Conservation (phyloP, 1,140 invertebrate genomes). For the Zaprionus gabonicus region DNA sequence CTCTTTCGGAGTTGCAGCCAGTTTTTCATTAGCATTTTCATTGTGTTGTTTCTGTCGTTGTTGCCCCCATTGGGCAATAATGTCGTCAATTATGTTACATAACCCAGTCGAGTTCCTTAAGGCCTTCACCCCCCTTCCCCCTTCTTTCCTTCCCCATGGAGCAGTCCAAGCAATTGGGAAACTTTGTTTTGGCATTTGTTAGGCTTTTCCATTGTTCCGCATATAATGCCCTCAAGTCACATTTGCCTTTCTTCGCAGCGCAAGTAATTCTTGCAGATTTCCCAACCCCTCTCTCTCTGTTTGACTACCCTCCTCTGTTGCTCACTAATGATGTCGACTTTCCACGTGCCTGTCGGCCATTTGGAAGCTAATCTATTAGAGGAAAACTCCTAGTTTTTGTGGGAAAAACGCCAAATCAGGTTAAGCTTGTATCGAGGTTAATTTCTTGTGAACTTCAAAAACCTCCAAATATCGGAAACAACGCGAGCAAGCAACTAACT, state of each 20-base stretch:
- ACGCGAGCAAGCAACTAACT: neutral
- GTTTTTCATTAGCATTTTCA: slow-evolving; percentile 69
- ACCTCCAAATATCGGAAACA: slow-evolving; percentile 13
- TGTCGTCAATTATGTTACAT: slow-evolving; percentile 76
- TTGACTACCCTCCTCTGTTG: neutral
- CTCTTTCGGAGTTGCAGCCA: slow-evolving; percentile 32
- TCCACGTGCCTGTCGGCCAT: slow-evolving; percentile 52
- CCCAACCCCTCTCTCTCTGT: neutral
- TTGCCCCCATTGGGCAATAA: slow-evolving; percentile 64
- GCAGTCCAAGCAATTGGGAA: slow-evolving; percentile 28
- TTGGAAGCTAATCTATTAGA: slow-evolving; percentile 30
- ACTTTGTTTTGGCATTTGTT: slow-evolving; percentile 53
- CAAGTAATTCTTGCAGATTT: slow-evolving; percentile 48
- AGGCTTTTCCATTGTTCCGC: slow-evolving; percentile 37
- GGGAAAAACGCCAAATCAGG: slow-evolving; percentile 25
- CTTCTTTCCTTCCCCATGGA: neutral
- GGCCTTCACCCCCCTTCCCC: neutral
- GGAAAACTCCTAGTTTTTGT: neutral
- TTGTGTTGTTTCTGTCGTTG: slow-evolving; percentile 39
- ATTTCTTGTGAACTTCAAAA: slow-evolving; percentile 38
- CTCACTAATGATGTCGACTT: slow-evolving; percentile 68
- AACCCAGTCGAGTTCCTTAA: slow-evolving; percentile 40
- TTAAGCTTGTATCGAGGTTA: slow-evolving; percentile 62
- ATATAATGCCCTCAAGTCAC: slow-evolving; percentile 43
- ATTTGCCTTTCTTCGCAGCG: slow-evolving; percentile 28